Evolutionary conservation across 2,113 vertebrate genomes (phyloP), one percentile per base, ranked within the genome.

Genomic region (Ursus arctos): DNA sequence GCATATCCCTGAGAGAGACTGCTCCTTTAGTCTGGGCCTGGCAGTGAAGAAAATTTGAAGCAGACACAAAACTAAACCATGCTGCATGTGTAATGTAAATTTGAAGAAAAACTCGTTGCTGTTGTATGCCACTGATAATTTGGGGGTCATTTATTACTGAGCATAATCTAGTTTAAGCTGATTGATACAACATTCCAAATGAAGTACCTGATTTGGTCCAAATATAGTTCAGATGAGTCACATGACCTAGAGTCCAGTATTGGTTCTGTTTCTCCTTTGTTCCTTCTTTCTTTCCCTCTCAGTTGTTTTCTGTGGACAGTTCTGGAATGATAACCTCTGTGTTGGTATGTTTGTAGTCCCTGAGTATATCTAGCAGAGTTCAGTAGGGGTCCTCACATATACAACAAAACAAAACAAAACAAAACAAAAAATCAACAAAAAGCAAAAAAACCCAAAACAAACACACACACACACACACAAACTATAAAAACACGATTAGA

Each of bases 1-100:
- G 2, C 0, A 9, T 15, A 14, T 55, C 21, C 11, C 4, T n/a
- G 24, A 10, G 47, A 18, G 74, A 49, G 7, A 26, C 6, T 57
- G 0, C 26, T 72, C 43, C 24, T 33, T 71, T 57, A 80, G 2
- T 11, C 2, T 22, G 2, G 43, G 7, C 6, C 77, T 59, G 59
- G 33, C 76, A 97, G 49, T 65, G 43, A 21, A n/a, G 72, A 69
- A 40, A 49, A 88, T 61, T 4, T 6, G 43, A 55, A 84, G 26
- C 12, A 80, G 76, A 49, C 9, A 3, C 18, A 4, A 81, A n/a
- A 31, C 14, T 26, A 80, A 80, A 33, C 31, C 31, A 33, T 2
- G 16, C 2, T 65, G 76, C 31, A 67, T 79, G 40, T 22, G 1
- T 55, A n/a, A 51, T 28, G 6, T 79, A 26, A 80, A 63, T 53